phyloP scores from a whole-genome alignment of 2,113 vertebrate species.

The Bos indicus region DNA sequence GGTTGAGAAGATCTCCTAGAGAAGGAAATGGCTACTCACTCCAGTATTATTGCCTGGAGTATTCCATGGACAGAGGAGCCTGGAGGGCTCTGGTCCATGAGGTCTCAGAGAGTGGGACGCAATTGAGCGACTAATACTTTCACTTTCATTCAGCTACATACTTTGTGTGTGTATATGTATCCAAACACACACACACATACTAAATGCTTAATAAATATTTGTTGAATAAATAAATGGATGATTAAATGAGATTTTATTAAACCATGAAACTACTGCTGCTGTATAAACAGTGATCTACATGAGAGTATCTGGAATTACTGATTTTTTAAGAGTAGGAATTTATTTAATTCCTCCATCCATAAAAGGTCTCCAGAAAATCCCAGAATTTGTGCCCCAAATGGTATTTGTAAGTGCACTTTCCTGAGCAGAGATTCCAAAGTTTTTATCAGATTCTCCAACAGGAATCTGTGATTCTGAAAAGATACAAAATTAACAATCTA shows the following conservation, averaged over 20 bases:
- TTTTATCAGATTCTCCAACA: background rate
- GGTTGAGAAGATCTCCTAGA: background rate
- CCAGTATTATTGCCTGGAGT: background rate
- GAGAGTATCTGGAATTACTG: background rate
- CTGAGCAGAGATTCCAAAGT: background rate
- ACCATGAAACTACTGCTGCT: background rate
- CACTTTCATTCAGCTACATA: background rate
- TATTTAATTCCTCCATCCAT: background rate
- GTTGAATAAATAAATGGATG: background rate
- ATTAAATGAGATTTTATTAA: constrained; percentile 2
- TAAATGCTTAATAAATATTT: background rate
- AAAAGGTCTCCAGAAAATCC: background rate
- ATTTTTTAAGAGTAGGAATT: constrained; percentile 14
- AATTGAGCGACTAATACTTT: background rate
- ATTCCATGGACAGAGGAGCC: background rate
- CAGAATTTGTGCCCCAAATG: background rate
- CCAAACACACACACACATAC: background rate
- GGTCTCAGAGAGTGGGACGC: background rate
- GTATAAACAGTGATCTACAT: background rate
- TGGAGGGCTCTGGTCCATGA: background rate
- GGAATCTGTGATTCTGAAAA: background rate
- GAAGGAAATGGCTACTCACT: background rate
- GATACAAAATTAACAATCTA: background rate
- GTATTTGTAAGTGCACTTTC: background rate
- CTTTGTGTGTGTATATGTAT: background rate